Base-by-base conservation (phyloP, 2,113 vertebrate genomes). In the Paratilapia polleni region DNA sequence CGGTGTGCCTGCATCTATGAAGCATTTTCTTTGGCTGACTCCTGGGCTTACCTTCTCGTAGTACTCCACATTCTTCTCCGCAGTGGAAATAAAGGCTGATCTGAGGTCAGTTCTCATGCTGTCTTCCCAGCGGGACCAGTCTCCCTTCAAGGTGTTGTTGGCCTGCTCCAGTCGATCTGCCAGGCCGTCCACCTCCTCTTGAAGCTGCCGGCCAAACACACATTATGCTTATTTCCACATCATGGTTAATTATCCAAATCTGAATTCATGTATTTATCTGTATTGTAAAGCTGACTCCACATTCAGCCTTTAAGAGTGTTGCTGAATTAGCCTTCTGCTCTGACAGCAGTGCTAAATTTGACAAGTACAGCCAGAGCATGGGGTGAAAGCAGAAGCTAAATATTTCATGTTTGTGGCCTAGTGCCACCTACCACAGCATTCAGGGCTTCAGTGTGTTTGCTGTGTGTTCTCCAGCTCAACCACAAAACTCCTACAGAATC, bases 61-160 rank as follows among this genome's bases (percentile, higher is more conserved):
- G 88, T 97, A 97, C 52, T 34, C 94, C 57, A 98, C 91, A 49
- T 98, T 99, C 88, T 94, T 97, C 86, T 98, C 97, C 0, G 98
- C 97, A 26, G 96, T 88, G 24, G 93, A 92, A 2, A 92, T 70
- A 28, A 99, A 97, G 0, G 96, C 95, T n/a, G 93, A 92, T 90
- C 93, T 97, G 88, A 98, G 93, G 88, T 99, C 98, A 28, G 89
- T 91, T 34, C 95, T 96, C 97, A 98, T 97, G 79, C 93, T 94
- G 86, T 89, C 89, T 83, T 95, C 96, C 98, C 98, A 99, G 87
- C 96, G 95, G 60, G 94, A 93, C 98, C 98, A 99, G 11, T 99
- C 98, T 0, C 95, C 96, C 80, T 96, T 97, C 88, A 99, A 81
- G 59, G 97, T 96, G 2, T 96, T 97, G 91, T 98, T 98, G 84